phyloP scores from a whole-genome alignment of 2,797 vertebrate genomes.

The Chanos chanos region DNA sequence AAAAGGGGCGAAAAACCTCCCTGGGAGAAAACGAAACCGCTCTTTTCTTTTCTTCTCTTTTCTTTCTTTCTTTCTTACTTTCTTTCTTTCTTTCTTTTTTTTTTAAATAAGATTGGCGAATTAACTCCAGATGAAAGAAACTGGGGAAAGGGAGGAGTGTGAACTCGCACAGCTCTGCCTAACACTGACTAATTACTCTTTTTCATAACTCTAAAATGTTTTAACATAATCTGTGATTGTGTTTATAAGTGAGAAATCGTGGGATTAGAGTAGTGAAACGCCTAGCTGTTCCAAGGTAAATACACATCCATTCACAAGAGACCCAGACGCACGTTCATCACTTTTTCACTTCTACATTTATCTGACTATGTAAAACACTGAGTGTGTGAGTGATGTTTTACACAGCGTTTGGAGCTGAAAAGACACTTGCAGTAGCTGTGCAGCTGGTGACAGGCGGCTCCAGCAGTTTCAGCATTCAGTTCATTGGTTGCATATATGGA shows the following conservation, averaged over 20 bases:
- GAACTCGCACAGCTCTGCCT: too few relatives aligned
- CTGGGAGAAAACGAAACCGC: constrained; percentile 44
- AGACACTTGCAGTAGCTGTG: neutral
- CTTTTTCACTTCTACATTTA: constrained; percentile 57
- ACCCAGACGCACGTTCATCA: constrained; percentile 50
- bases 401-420: neutral
- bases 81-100: too few relatives aligned
- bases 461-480: too few relatives aligned
- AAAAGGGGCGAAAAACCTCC: constrained; percentile 42
- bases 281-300: constrained; percentile 63
- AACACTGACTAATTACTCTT: constrained; percentile 68
- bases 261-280: constrained; percentile 61
- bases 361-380: constrained; percentile 27
- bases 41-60: too few relatives aligned
- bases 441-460: too few relatives aligned
- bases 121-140: constrained; percentile 72
- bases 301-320: constrained; percentile 53
- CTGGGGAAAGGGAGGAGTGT: too few relatives aligned
- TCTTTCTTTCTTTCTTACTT: too few relatives aligned
- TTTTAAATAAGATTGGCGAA: constrained; percentile 61
- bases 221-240: constrained; percentile 68
- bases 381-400: neutral
- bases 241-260: constrained; percentile 59
- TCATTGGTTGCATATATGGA: too few relatives aligned
- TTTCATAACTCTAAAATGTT: constrained; percentile 73